Base-by-base conservation (phyloP, 1,140 invertebrate genomes). In the Danaus melanippus region DNA sequence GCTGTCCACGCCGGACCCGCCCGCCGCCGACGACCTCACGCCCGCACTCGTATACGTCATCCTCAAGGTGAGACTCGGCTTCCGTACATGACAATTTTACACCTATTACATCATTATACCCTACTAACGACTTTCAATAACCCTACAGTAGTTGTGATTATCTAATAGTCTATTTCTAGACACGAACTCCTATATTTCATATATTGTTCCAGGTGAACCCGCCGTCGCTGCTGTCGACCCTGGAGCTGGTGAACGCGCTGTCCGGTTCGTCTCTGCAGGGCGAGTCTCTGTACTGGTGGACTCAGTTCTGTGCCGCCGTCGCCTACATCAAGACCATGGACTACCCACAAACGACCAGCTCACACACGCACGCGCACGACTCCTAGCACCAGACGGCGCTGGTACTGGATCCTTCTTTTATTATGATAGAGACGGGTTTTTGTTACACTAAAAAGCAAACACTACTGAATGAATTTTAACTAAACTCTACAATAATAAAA, bases 291-390 rank as follows among this genome's bases (percentile, higher is more conserved):
- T 99, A 99, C 87, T 98, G 97, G 92, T 99, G 98, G 98, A 98
- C 96, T 43, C 97, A 99, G 80, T 99, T 99, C 84, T 95, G 94
- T 65, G 95, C 97, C 0, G 96, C 97, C 9, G 94, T 99, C 40
- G 96, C 98, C 86, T 98, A 98, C 87, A 98, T 99, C 69, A 99
- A 99, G 89, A 98, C 95, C 46, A 97, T 99, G 96, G 95, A 96
- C 84, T 96, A 95, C 62, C 67, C 71, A 15, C 39, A 40, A 11
- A 48, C 40, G 43, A 11, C 49, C 48, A 9, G 17, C 46, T 8
- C 46, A 32, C 21, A 32, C 46, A n/a, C 15, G 5, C 46, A 17
- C 32, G n/a, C 32, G 32, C 42, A 42, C 21, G 51, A 59, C 51
- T 59, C 58, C 58, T 59, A 59, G 58, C 58, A 12, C 42, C 11